Base-by-base conservation (phyloP, 2,888 invertebrate species). In the Cantharis nigra region DNA sequence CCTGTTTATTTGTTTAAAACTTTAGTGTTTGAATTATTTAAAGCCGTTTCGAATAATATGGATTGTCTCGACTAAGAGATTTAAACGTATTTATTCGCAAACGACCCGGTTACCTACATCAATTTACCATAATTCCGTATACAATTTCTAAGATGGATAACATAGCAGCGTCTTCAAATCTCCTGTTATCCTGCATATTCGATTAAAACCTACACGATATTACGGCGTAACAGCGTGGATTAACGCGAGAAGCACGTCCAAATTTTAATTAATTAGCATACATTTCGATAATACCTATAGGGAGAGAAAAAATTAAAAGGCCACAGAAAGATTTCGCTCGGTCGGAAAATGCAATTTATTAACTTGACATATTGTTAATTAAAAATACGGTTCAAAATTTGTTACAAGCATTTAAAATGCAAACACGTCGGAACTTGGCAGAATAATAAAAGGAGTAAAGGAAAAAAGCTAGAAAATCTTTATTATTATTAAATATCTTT, bases 401-500 rank as follows among this genome's bases (percentile, higher is more conserved):
- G 49, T 49, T n/a, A 49, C 49, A n/a, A n/a, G 2, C 49, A 9
- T 49, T 49, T 49, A 49, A 49, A 69, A 63, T 26, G 69, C 69
- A 69, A 74, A 74, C 74, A 74, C 74, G 49, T 49, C n/a, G n/a
- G 69, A 70, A 70, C 69, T 63, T 14, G 20, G 69, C 49, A 63
- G 69, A 63, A 70, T 69, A 74, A 74, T 74, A 74, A 74, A 23
- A 70, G 23, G 62, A 74, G 74, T 64, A 64, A 33, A 75, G 49
- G 49, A 65, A 65, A 75, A 75, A 75, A 65, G 26, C 74, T 23
- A 65, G 20, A 75, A 75, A 75, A 70, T 70, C 74, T 70, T 70
- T 70, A 64, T 49, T 74, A 74, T 75, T 75, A 75, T 75, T 75
- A 75, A 62, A 67, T 75, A 75, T 75, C 70, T 70, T 70, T 18